Percentiles rank a stretch among this genome's conserved stretches.
Conservation (phyloP, 1,140 invertebrate species). For the Trachymyrmex septentrionalis region DNA sequence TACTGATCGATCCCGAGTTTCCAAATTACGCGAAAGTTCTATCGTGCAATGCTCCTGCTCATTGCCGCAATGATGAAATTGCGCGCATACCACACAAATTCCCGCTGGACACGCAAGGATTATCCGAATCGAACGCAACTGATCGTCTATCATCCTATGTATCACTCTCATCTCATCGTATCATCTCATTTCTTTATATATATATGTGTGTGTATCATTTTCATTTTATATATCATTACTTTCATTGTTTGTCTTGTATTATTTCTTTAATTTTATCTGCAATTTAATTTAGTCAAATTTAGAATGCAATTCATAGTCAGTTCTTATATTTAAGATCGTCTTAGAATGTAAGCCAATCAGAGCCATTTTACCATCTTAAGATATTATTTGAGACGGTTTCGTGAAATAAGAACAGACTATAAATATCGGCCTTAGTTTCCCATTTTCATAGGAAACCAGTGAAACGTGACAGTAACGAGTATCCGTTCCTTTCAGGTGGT, state of each 20-base stretch:
- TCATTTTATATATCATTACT: neutral
- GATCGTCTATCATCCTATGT: neutral
- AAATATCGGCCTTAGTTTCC: too few relatives aligned
- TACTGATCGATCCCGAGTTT: slow-evolving; percentile 32
- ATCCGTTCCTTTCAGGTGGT: slow-evolving; percentile 90
- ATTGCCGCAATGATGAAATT: neutral
- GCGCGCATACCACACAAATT: slow-evolving; percentile 23
- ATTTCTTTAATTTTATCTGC: neutral
- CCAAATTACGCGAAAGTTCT: slow-evolving; percentile 36
- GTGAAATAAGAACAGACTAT: too few relatives aligned
- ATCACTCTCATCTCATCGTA: neutral
- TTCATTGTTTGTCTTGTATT: neutral
- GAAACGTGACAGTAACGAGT: neutral
- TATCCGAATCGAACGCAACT: slow-evolving; percentile 8
- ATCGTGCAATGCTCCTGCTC: neutral
- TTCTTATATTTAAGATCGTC: too few relatives aligned
- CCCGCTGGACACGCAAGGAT: neutral
- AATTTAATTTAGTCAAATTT: neutral
- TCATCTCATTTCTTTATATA: neutral
- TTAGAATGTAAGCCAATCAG: too few relatives aligned
- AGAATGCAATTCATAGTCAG: neutral
- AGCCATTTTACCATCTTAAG: too few relatives aligned
- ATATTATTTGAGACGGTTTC: too few relatives aligned
- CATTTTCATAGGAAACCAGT: too few relatives aligned
- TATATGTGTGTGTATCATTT: neutral